phyloP scores from a whole-genome alignment of 2,888 invertebrate species.

The Caenorhabditis uteleia region DNA sequence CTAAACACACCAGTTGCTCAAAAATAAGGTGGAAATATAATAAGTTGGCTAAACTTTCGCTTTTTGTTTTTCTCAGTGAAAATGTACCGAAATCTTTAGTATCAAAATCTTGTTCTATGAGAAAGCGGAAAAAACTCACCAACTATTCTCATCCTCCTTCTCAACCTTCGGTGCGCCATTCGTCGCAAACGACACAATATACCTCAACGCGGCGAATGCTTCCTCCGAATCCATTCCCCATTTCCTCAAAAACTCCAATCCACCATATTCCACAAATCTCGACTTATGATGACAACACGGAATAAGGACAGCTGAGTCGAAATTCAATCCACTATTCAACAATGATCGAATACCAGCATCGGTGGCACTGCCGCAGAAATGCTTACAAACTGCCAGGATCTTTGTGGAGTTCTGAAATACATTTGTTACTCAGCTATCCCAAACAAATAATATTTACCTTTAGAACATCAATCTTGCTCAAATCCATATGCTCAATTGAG shows the following conservation, averaged over 20 bases:
- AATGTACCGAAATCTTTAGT: too few relatives aligned
- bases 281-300: constrained; percentile 66
- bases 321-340: constrained; percentile 26
- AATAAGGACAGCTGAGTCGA: constrained; percentile 52
- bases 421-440: too few relatives aligned
- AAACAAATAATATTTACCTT: constrained; percentile 20
- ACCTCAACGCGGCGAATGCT: constrained; percentile 58
- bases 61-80: background rate
- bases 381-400: constrained; percentile 58
- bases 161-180: constrained; percentile 41
- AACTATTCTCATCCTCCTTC: background rate
- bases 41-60: too few relatives aligned
- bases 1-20: too few relatives aligned
- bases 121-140: constrained; percentile 24
- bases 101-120: background rate
- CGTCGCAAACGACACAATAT: constrained; percentile 58
- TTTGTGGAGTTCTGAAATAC: constrained; percentile 35
- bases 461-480: constrained; percentile 46
- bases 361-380: constrained; percentile 65
- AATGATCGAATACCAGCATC: constrained; percentile 53
- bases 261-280: constrained; percentile 53
- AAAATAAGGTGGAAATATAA: too few relatives aligned
- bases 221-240: constrained; percentile 40
- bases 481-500: constrained; percentile 63
- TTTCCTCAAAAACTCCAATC: constrained; percentile 40